A percentile compares a stretch with the other conserved stretches of the same genome.
Conservation (phyloP, 2,888 invertebrate species). For the Herminia tarsipennalis region DNA sequence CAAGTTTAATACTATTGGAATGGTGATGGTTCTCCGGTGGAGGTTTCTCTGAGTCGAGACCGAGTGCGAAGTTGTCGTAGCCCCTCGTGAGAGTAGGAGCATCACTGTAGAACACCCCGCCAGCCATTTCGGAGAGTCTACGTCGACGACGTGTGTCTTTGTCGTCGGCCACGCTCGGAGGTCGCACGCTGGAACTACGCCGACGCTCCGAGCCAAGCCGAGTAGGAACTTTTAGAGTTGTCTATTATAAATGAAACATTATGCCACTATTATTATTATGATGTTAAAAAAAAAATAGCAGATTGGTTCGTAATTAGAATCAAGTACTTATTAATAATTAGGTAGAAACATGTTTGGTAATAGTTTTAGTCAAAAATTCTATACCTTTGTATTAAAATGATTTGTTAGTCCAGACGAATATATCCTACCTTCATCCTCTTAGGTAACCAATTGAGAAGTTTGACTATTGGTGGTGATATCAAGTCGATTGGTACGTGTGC, state of each 20-base stretch:
- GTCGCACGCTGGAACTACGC: constrained; percentile 77
- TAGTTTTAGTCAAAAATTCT: neutral
- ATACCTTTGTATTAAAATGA: neutral
- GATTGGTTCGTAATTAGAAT: neutral
- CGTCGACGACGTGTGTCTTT: constrained; percentile 78
- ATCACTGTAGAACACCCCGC: constrained; percentile 81
- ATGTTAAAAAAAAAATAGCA: neutral
- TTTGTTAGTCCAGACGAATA: constrained; percentile 13
- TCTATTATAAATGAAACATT: constrained; percentile 53
- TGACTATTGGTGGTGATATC: constrained; percentile 88
- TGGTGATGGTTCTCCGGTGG: constrained; percentile 55
- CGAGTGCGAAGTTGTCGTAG: constrained; percentile 73
- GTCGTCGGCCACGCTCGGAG: constrained; percentile 71
- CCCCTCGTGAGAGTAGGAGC: constrained; percentile 59
- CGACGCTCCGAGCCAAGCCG: constrained; percentile 72
- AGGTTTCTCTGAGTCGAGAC: constrained; percentile 69
- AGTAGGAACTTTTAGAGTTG: constrained; percentile 66
- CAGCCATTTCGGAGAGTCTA: constrained; percentile 77
- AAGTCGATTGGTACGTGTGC: constrained; percentile 88
- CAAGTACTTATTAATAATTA: neutral
- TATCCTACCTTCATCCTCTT: constrained; percentile 71
- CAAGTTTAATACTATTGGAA: constrained; percentile 58
- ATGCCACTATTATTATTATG: neutral
- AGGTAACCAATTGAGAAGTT: constrained; percentile 82
- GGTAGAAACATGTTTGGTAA: neutral